A percentile compares a stretch with the other conserved stretches of the same genome.
Evolutionary conservation across 2,888 invertebrate species (phyloP).

Genomic region (Drosophila helvetica): DNA sequence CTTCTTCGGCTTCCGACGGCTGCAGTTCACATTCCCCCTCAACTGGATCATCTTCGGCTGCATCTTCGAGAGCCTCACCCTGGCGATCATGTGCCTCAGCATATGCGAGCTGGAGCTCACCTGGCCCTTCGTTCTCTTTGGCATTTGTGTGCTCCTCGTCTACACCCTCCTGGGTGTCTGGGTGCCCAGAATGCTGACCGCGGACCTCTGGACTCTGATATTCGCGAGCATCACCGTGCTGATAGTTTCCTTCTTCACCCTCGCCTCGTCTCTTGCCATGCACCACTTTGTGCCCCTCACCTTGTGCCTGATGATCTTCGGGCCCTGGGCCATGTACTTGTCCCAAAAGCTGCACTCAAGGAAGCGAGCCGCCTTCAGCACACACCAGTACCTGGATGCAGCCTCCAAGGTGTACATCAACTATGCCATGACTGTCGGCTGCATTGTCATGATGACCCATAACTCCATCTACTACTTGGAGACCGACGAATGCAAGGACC

Average conservation of each 20-base stretch:
- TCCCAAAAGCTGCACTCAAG: slow-evolving; percentile 33
- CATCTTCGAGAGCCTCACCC: slow-evolving; percentile 59
- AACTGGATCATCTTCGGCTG: slow-evolving; percentile 63
- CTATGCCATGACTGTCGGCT: slow-evolving; percentile 50
- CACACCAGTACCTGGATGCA: slow-evolving; percentile 37
- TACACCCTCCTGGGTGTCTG: slow-evolving; percentile 55
- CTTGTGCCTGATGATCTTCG: slow-evolving; percentile 50
- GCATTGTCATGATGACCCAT: slow-evolving; percentile 24
- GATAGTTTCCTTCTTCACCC: slow-evolving; percentile 29
- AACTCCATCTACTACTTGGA: slow-evolving; percentile 35
- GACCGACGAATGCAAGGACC: slow-evolving; percentile 22
- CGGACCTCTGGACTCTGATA: slow-evolving; percentile 57
- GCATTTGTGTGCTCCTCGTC: slow-evolving; percentile 37
- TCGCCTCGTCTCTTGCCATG: slow-evolving; percentile 43
- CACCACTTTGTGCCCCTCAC: slow-evolving; percentile 53
- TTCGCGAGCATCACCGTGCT: slow-evolving; percentile 45
- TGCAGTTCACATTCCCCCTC: slow-evolving; percentile 53
- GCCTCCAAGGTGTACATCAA: slow-evolving; percentile 56
- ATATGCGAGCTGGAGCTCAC: slow-evolving; percentile 44
- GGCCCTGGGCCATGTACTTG: slow-evolving; percentile 70
- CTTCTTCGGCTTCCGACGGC: slow-evolving; percentile 57
- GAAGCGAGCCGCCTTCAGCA: background rate
- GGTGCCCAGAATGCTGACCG: slow-evolving; percentile 43
- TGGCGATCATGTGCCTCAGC: slow-evolving; percentile 46
- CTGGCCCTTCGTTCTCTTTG: slow-evolving; percentile 42